These are phyloP conservation scores for Pheosia tremula DNA, from an alignment of 2,888 invertebrate genomes.

Conservation along the genomic window DNA sequence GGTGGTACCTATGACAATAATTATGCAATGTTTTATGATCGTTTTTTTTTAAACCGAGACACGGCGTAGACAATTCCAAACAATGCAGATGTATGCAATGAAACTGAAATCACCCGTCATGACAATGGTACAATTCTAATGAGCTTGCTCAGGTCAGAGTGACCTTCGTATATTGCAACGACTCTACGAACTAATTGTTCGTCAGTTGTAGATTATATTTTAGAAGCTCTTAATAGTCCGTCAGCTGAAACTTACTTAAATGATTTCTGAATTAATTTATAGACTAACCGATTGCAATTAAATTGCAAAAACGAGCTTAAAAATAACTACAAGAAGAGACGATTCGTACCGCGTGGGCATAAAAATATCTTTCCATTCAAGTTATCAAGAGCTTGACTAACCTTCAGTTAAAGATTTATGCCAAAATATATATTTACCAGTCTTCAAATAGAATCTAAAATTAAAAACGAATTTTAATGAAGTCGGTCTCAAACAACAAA, in stretches of 20 bases:
- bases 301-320: too few species aligned
- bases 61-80: constrained; percentile 29
- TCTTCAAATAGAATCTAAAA: background rate
- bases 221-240: too few species aligned
- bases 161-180: constrained; percentile 18
- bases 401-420: too few species aligned
- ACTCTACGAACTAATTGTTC: too few species aligned
- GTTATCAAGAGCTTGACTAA: too few species aligned
- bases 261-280: too few species aligned
- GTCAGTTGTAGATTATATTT: too few species aligned
- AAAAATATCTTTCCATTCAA: too few species aligned
- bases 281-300: too few species aligned
- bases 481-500: background rate
- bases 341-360: too few species aligned
- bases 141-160: constrained; percentile 24
- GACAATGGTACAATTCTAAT: constrained; percentile 32
- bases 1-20: background rate
- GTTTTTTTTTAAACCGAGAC: constrained; percentile 28
- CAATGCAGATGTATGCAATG: constrained; percentile 34
- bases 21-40: constrained; percentile 10
- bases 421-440: background rate
- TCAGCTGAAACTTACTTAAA: too few species aligned
- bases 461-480: constrained; percentile 3
- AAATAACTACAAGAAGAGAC: too few species aligned
- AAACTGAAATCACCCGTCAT: constrained; percentile 31